phyloP scores from a whole-genome alignment of 2,888 invertebrate species.

The Timema cristinae region DNA sequence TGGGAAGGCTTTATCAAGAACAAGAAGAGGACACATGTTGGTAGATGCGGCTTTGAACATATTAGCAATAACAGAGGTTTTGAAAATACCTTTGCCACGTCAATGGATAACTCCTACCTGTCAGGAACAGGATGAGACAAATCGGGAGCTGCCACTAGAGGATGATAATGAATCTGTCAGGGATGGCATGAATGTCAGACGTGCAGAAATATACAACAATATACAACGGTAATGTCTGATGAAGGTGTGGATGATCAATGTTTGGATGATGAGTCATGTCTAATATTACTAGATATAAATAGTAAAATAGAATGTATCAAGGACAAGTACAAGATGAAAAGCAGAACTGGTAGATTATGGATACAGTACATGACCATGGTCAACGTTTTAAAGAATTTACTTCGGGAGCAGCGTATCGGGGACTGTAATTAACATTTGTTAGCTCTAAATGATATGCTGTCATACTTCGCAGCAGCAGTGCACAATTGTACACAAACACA shows the following conservation, averaged over 20 bases:
- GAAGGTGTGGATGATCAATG: background rate
- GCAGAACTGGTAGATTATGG: background rate
- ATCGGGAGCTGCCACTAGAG: too few species aligned
- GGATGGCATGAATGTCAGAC: background rate
- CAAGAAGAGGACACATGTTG: too few species aligned
- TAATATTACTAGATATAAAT: background rate
- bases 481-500: too few species aligned
- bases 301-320: background rate
- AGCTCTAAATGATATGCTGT: conserved; percentile 3
- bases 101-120: background rate
- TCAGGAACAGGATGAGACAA: background rate
- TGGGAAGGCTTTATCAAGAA: background rate
- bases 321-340: background rate
- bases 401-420: background rate
- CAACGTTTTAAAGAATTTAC: background rate
- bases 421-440: background rate
- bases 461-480: background rate
- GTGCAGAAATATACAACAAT: background rate
- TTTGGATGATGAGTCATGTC: too few species aligned
- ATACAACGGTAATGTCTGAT: background rate
- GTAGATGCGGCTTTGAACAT: conserved; percentile 8
- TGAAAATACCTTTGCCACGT: background rate
- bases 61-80: background rate
- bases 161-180: background rate
- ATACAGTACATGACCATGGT: background rate